Evolutionary conservation across 2,888 invertebrate genomes (phyloP), one percentile per base, ranked within the genome.

Genomic region (Ectobius pallidus): DNA sequence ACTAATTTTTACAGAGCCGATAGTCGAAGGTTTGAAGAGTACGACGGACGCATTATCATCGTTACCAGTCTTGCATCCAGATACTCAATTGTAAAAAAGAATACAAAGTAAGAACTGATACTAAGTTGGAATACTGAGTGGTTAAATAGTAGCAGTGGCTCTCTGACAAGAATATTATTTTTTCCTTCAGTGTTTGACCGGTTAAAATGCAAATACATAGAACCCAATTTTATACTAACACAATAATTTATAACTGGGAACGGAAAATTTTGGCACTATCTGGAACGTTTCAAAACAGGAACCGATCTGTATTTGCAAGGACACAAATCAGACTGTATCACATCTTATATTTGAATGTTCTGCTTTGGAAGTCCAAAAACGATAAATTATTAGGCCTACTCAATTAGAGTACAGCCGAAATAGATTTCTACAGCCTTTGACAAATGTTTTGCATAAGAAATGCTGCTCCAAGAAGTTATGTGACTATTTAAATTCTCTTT

Each of bases 121-220:
- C 34, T 34, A 34, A 34, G 11, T 34, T 34, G 34, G 34, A 34
- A 34, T 34, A 34, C 34, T n/a, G 34, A 6, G 11, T 11, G 49
- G 49, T 49, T 49, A 49, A 49, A 49, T 49, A 49, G 49, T 49
- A 49, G 49, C 16, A 49, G 16, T 49, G 49, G 20, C 49, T 16
- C 16, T 49, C 16, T 18, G n/a, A 49, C 49, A 49, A 42, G 7
- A 42, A 18, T n/a, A 49, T 49, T 49, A 49, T 49, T 49, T 49
- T 49, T 49, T 16, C 49, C 16, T 11, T 11, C 49, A 49, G 49
- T 49, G 49, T 49, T 49, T 49, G 49, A 49, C 49, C 49, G 49
- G 20, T 49, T 49, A 49, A 49, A 16, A n/a, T 49, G 49, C 49
- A 49, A 49, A 16, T 18, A 49, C n/a, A 49, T 49, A 49, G 49